Conservation (phyloP, 2,797 vertebrate genomes). For the Yasuhikotakia modesta region DNA sequence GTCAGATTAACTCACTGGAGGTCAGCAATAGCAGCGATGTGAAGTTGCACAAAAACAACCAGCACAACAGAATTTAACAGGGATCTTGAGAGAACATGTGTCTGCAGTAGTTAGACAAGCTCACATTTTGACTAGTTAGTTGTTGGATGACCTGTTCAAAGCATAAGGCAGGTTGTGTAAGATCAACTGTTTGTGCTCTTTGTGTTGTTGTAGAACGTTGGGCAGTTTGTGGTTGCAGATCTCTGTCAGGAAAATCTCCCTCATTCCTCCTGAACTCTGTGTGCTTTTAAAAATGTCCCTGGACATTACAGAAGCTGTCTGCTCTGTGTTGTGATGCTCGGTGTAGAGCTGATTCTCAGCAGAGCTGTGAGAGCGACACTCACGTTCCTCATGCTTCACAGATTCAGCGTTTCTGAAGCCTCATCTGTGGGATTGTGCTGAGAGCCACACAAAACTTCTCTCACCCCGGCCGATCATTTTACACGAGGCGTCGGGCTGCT, state of each 20-base stretch:
- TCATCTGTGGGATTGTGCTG: neutral
- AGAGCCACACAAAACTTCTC: neutral
- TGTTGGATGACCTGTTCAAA: neutral
- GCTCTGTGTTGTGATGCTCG: too few relatives aligned
- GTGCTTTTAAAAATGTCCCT: neutral
- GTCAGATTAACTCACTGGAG: neutral
- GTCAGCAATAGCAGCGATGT: neutral
- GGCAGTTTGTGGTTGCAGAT: neutral
- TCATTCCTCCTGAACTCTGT: neutral
- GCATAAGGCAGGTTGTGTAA: neutral
- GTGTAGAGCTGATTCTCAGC: constrained; percentile 4
- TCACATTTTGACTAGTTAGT: too few relatives aligned
- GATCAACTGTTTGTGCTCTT: too few relatives aligned
- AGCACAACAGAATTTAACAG: neutral
- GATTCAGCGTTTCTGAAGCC: constrained; percentile 16
- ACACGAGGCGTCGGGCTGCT: constrained; percentile 4
- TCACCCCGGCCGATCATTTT: constrained; percentile 6
- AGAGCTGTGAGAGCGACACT: neutral
- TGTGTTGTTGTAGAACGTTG: too few relatives aligned
- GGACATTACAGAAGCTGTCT: neutral
- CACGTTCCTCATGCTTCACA: neutral
- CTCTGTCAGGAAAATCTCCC: neutral
- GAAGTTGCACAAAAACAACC: neutral
- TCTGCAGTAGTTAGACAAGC: neutral
- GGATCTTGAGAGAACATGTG: too few relatives aligned